Evolutionary conservation across 2,797 vertebrate genomes (phyloP), one percentile per base, ranked within the genome.

Genomic region (Muraenolepis orangiensis): DNA sequence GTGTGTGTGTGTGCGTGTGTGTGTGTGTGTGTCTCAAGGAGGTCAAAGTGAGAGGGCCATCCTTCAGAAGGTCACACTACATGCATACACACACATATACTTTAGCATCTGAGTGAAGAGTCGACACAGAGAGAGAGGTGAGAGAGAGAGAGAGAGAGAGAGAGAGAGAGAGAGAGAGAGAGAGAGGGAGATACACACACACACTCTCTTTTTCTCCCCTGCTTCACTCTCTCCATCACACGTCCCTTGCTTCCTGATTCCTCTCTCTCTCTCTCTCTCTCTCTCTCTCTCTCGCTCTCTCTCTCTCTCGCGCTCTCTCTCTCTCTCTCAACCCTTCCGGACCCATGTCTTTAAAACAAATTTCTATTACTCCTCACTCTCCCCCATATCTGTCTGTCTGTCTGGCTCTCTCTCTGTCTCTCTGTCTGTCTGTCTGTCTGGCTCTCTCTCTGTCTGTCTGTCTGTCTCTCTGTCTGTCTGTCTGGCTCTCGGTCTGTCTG

Each of bases 61-160:
- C 70, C 34, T 71, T 16, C 6, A 23, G 68, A 82, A 74, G n/a
- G 69, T 80, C 79, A 74, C 82, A 84, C 78, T n/a, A n/a, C n/a
- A n/a, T n/a, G n/a, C n/a, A n/a, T n/a, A n/a, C n/a, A n/a, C n/a
- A n/a, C n/a, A n/a, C n/a, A n/a, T n/a, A 83, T 85, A 81, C 72
- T 82, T 84, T 74, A 30, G 57, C 1, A 2, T 28, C 70, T 72
- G 83, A 79, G 83, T 87, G 85, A 85, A 77, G n/a, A 4, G 75
- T 76, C 38, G 74, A 31, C 82, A 90, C 82, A 88, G 85, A 86
- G 77, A 82, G 86, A 88, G 82, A 76, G 28, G 72, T 61, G 11
- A n/a, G n/a, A n/a, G n/a, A n/a, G n/a, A n/a, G n/a, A n/a, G n/a
- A n/a, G n/a, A n/a, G n/a, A n/a, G n/a, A n/a, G n/a, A n/a, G n/a